A percentile compares a stretch with the other conserved stretches of the same genome.
Conservation (phyloP, 2,113 vertebrate species). For the human (Homo sapiens) region GRCh38 chr9:14022001-14022500, state of each 20-base stretch:
- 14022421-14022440: background rate
- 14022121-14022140: slow-evolving; percentile 32
- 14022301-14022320: slow-evolving; percentile 57
- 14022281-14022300: slow-evolving; percentile 49
- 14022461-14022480: background rate
- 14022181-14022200: slow-evolving; percentile 60
- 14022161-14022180: slow-evolving; percentile 60
- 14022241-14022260: background rate
- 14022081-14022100: slow-evolving; percentile 19
- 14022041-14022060: background rate
- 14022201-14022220: slow-evolving; percentile 71
- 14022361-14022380: background rate
- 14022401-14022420: background rate
- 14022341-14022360: slow-evolving; percentile 1
- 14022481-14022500: background rate
- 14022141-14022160: slow-evolving; percentile 51
- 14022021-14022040: slow-evolving; percentile 2
- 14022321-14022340: slow-evolving; percentile 34
- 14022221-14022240: slow-evolving; percentile 69
- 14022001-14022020: background rate
- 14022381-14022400: background rate
- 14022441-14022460: background rate
- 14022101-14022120: slow-evolving; percentile 35
- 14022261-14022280: slow-evolving; percentile 56
- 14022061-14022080: background rate